Conservation (phyloP, 2,797 vertebrate genomes). For the Rhinella marina region DNA sequence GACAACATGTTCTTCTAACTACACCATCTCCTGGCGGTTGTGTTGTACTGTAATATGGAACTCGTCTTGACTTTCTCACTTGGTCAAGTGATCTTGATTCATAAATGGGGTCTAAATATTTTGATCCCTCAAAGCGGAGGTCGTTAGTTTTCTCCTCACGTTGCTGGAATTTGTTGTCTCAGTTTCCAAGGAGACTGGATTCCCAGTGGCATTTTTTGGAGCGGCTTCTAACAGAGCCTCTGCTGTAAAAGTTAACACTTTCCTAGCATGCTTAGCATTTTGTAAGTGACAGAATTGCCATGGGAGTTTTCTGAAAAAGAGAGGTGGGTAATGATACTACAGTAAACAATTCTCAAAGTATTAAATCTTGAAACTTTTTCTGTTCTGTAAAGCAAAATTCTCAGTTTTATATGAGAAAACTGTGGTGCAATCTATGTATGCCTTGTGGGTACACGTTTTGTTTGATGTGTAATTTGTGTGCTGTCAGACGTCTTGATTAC, state of each 20-base stretch:
- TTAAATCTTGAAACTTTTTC: too few species aligned
- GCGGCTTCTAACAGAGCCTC: neutral
- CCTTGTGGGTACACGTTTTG: too few species aligned
- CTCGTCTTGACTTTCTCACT: neutral
- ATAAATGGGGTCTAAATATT: neutral
- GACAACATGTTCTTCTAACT: neutral
- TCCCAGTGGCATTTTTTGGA: slow-evolving; percentile 45
- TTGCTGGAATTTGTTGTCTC: slow-evolving; percentile 43
- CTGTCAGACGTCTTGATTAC: too few species aligned
- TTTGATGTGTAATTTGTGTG: too few species aligned
- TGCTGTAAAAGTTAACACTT: slow-evolving; percentile 24
- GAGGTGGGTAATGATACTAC: too few species aligned
- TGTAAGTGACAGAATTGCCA: too few species aligned
- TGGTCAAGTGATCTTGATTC: too few species aligned
- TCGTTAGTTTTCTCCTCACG: slow-evolving; percentile 45
- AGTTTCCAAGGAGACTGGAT: slow-evolving; percentile 53
- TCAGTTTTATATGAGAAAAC: too few species aligned
- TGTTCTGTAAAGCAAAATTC: too few species aligned
- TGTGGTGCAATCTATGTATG: too few species aligned
- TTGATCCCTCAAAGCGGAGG: neutral
- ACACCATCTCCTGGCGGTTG: neutral
- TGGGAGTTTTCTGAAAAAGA: too few species aligned
- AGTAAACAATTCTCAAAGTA: too few species aligned
- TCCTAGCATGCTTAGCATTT: neutral
- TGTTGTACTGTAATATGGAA: neutral